phyloP scores from a whole-genome alignment of 2,113 vertebrate genomes.

The Marmota monax region DNA sequence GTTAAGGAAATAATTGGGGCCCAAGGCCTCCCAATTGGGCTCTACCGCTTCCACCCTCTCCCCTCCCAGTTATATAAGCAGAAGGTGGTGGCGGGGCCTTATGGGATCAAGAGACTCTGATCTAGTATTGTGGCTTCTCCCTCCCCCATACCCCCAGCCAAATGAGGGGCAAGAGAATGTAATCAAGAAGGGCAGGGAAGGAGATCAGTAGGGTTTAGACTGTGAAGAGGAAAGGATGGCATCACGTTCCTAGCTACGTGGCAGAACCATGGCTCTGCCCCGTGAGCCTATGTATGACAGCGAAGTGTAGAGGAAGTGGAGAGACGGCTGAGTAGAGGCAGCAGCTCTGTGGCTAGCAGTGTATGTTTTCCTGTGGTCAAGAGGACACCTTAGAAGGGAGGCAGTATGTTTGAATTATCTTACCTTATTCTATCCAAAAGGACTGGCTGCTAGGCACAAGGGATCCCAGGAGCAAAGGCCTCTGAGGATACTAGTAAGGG shows the following conservation, averaged over 20 bases:
- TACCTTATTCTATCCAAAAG: neutral
- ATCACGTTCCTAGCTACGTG: neutral
- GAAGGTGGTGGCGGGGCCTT: neutral
- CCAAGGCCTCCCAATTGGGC: neutral
- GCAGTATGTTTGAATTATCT: neutral
- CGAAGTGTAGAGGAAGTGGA: neutral
- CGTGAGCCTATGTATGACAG: neutral
- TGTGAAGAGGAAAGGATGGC: neutral
- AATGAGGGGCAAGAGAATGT: neutral
- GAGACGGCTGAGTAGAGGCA: neutral
- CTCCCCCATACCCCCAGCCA: neutral
- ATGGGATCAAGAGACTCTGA: neutral
- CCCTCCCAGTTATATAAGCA: neutral
- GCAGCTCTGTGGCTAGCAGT: neutral
- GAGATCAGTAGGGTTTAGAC: neutral
- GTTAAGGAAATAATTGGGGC: neutral
- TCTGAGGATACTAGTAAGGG: neutral
- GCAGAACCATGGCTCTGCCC: neutral
- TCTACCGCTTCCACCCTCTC: neutral
- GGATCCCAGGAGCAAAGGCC: neutral
- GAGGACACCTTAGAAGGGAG: neutral
- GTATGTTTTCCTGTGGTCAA: neutral
- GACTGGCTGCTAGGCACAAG: neutral
- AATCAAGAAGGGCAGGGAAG: neutral
- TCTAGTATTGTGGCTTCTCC: neutral